Percentiles rank a stretch among this genome's conserved stretches.
Evolutionary conservation across 2,797 vertebrate species (phyloP).

Genomic region (Mastacembelus armatus): DNA sequence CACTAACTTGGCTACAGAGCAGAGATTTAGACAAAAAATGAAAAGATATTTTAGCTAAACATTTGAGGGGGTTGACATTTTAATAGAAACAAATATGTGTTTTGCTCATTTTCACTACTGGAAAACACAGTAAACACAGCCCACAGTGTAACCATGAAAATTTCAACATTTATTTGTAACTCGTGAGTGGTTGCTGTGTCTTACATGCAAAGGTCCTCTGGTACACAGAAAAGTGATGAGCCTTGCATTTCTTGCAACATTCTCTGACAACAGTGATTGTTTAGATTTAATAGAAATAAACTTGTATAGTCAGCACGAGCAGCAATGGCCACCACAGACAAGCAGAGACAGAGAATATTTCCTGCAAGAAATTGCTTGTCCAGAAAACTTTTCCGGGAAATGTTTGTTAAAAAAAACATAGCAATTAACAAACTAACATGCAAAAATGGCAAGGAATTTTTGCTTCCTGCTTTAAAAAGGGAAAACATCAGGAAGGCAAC

Average conservation of each 20-base stretch:
- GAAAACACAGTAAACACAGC: neutral
- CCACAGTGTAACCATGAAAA: constrained; percentile 5
- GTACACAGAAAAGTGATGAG: constrained; percentile 54
- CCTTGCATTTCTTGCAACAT: constrained; percentile 32
- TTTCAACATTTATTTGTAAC: constrained; percentile 9
- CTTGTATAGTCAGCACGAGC: constrained; percentile 48
- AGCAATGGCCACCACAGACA: constrained; percentile 36
- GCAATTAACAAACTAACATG: neutral
- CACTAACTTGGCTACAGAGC: neutral
- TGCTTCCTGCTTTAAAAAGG: neutral
- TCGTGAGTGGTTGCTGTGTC: constrained; percentile 25
- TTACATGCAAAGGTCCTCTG: constrained; percentile 21
- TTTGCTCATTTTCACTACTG: constrained; percentile 11
- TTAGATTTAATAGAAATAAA: constrained; percentile 57
- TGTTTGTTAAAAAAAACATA: neutral
- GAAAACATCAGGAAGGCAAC: neutral
- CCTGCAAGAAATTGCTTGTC: constrained; percentile 13
- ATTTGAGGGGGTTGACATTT: constrained; percentile 17
- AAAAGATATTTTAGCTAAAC: neutral
- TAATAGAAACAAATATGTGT: constrained; percentile 4
- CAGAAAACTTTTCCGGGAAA: constrained; percentile 12
- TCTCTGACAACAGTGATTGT: constrained; percentile 47
- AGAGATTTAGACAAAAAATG: constrained; percentile 1
- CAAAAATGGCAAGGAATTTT: neutral
- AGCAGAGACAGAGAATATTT: constrained; percentile 28